Percentiles rank a stretch among this genome's conserved stretches.
Conservation (phyloP, 2,888 invertebrate genomes). For the Anthophora plumipes region DNA sequence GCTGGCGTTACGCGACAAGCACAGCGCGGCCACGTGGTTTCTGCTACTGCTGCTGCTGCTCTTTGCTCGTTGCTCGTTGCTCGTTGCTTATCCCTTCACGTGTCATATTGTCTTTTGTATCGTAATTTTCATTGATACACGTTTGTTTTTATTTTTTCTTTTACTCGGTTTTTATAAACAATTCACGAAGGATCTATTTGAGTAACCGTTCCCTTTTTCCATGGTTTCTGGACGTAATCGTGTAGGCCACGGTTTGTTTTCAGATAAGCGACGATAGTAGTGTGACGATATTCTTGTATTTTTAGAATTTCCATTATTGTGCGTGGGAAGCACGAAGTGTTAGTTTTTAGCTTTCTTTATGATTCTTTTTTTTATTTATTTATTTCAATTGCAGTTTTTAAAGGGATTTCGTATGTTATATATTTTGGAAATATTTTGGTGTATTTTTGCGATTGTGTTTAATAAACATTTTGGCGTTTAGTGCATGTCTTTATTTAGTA, state of each 20-base stretch:
- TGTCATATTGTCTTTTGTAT: neutral
- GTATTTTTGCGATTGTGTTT: too few relatives aligned
- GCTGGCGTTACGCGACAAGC: slow-evolving; percentile 60
- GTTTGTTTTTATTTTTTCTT: neutral
- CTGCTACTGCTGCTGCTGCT: slow-evolving; percentile 1
- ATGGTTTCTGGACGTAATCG: neutral
- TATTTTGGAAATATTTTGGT: neutral
- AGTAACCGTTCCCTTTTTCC: too few relatives aligned
- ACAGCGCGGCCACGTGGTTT: slow-evolving; percentile 55
- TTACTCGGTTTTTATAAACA: too few relatives aligned
- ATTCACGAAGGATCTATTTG: too few relatives aligned
- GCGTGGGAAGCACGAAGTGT: neutral
- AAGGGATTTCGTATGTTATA: too few relatives aligned
- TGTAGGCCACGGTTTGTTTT: neutral
- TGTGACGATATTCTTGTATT: neutral
- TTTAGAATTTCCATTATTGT: slow-evolving; percentile 3
- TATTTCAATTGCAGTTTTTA: neutral
- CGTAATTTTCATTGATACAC: too few relatives aligned
- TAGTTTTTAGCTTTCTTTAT: neutral
- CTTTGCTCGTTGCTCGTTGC: slow-evolving; percentile 13
- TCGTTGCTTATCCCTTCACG: neutral
- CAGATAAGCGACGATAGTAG: slow-evolving; percentile 5
- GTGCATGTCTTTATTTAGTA: too few relatives aligned
- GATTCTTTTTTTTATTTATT: neutral
- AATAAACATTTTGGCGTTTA: too few relatives aligned